A percentile compares a stretch with the other conserved stretches of the same genome.
Conservation (phyloP, 2,797 vertebrate species). For the Pipistrellus pygmaeus region DNA sequence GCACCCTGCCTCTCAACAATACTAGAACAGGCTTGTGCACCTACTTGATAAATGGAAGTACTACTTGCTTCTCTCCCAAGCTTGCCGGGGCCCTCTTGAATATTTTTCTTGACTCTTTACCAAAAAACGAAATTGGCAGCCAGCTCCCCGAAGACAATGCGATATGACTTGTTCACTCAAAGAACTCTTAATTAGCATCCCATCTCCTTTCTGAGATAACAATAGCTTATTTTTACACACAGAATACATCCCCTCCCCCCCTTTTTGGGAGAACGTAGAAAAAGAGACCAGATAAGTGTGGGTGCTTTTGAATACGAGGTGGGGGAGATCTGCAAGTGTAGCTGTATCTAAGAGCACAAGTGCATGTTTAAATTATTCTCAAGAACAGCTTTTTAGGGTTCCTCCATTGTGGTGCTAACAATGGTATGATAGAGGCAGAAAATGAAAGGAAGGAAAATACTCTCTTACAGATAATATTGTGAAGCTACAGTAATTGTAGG, state of each 20-base stretch:
- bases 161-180: conserved; percentile 83
- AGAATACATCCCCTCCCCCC: not conserved
- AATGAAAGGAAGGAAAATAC: conserved; percentile 61
- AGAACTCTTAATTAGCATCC: conserved; percentile 84
- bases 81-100: conserved; percentile 76
- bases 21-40: conserved; percentile 73
- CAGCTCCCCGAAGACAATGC: conserved; percentile 84
- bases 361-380: conserved; percentile 57
- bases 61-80: conserved; percentile 65
- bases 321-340: conserved; percentile 1
- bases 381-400: conserved; percentile 18
- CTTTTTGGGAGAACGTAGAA: conserved; percentile 56
- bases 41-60: conserved; percentile 82
- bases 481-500: conserved; percentile 37
- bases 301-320: conserved; percentile 51
- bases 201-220: conserved; percentile 81
- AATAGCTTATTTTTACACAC: conserved; percentile 87
- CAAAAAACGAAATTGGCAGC: conserved; percentile 85
- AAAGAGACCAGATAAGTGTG: conserved; percentile 65
- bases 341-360: conserved; percentile 35
- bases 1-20: conserved; percentile 79
- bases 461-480: conserved; percentile 51
- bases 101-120: conserved; percentile 87
- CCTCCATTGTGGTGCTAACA: conserved; percentile 43
- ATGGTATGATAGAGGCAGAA: conserved; percentile 53